Evolutionary conservation across 2,113 vertebrate genomes (phyloP), one percentile per base, ranked within the genome.

Genomic region (Prunella fulvescens): DNA sequence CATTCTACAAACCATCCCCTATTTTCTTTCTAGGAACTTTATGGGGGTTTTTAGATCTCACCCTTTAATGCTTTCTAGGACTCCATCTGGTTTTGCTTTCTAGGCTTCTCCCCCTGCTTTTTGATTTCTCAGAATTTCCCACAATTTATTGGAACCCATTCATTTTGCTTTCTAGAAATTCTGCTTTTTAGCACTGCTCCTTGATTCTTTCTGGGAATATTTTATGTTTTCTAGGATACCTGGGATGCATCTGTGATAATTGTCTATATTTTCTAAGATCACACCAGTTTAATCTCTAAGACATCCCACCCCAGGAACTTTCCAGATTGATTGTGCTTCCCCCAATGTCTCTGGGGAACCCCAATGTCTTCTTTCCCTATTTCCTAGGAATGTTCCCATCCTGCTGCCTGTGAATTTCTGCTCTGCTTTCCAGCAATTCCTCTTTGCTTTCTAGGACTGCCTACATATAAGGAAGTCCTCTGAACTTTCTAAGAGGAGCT

Each of bases 21-120:
- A 15, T 44, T 70, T 79, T 10, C 4, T 70, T 78, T 35, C 31
- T 70, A 61, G 26, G n/a, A 78, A 19, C 5, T 12, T 5, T 19
- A 17, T 10, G 7, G 6, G 1, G 2, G 5, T 57, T 33, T 66
- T 71, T 19, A 45, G 25, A 17, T 16, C 11, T 88, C 1, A 0
- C 16, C 14, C 10, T 62, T 53, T 31, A 28, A 19, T 56, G 2
- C 4, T 79, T 73, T 44, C 31, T 42, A 37, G n/a, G 33, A 24
- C 13, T 53, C 18, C 6, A 5, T 19, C 12, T 79, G 18, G 2
- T 50, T 62, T 76, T 53, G 8, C 4, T 54, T 54, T 65, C 62
- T 40, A 69, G 23, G 8, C 56, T 60, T 78, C 10, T 82, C 2
- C 11, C 3, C 5, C 29, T 29, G 29, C 12, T 53, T 73, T 73